Percentiles rank a stretch among this genome's conserved stretches.
These are phyloP conservation scores for Halcyon badia DNA, from an alignment of 2,797 vertebrate species.

Conservation along the genomic window DNA sequence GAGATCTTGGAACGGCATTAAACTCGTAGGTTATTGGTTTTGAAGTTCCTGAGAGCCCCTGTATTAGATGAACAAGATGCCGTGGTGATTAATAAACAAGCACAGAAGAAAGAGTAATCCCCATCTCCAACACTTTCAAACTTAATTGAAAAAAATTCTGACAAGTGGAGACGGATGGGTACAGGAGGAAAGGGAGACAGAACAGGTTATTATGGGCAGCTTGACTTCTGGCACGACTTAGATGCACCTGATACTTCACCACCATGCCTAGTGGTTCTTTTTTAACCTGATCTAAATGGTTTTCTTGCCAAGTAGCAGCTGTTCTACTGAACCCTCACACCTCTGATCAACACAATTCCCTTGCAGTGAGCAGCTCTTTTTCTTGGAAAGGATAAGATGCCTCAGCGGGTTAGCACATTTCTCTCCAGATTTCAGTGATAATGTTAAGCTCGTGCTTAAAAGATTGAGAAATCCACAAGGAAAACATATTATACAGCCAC, in stretches of 20 bases:
- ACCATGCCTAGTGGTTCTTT: not conserved
- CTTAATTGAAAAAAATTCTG: not conserved
- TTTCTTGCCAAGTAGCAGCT: not conserved
- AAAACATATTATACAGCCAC: not conserved
- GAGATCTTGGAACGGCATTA: not conserved
- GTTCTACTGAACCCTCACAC: not conserved
- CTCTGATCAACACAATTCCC: not conserved
- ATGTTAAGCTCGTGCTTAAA: not conserved
- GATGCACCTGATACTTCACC: not conserved
- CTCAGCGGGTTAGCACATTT: not conserved
- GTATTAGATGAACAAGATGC: not conserved
- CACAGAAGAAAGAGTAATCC: not conserved
- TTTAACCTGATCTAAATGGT: not conserved
- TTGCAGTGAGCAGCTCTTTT: not conserved
- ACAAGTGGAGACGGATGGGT: not conserved
- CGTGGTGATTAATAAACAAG: not conserved
- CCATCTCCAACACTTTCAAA: not conserved
- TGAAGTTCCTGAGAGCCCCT: not conserved
- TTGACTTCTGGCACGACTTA: not conserved
- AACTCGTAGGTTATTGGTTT: not conserved
- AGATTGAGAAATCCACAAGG: not conserved
- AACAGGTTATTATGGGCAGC: not conserved
- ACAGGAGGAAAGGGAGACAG: not conserved
- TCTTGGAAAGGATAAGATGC: not conserved
- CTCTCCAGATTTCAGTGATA: not conserved